These are phyloP conservation scores for Coenonympha glycerion DNA, from an alignment of 2,888 invertebrate species.

Conservation along the genomic window DNA sequence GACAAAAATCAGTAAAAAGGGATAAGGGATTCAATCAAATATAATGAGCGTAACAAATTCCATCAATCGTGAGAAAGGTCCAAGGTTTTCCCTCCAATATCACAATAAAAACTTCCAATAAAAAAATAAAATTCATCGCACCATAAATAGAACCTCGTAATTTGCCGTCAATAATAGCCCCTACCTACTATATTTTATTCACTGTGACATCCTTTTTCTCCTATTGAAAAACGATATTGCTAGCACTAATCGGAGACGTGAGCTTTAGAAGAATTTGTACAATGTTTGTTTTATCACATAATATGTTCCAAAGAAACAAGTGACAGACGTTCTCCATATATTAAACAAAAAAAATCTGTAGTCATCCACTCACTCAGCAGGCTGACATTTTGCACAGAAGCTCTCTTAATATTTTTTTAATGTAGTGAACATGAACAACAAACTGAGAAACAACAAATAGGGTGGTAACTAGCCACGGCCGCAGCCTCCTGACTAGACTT, in stretches of 20 bases:
- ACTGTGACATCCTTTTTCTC: slow-evolving; percentile 56
- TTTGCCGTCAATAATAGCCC: slow-evolving; percentile 56
- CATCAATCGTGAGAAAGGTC: no score
- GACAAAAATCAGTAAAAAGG: no score
- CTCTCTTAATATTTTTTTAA: no score
- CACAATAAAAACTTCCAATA: slow-evolving; percentile 32
- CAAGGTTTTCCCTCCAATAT: slow-evolving; percentile 3
- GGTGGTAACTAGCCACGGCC: no score
- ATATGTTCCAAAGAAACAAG: background rate
- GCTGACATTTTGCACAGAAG: no score
- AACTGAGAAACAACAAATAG: no score
- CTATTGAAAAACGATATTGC: slow-evolving; percentile 35
- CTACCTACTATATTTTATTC: slow-evolving; percentile 55
- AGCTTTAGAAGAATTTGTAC: background rate
- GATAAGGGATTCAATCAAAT: background rate
- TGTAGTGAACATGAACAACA: no score
- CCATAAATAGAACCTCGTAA: slow-evolving; percentile 57
- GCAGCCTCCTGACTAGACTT: no score
- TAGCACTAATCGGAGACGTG: slow-evolving; percentile 11
- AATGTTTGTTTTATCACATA: background rate
- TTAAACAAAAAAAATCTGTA: no score
- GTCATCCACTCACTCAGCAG: no score
- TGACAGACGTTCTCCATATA: no score
- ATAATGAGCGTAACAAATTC: background rate
- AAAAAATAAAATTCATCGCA: slow-evolving; percentile 51